Evolutionary conservation across 2,888 invertebrate genomes (phyloP).

Genomic region (Acholoe squamosa): DNA sequence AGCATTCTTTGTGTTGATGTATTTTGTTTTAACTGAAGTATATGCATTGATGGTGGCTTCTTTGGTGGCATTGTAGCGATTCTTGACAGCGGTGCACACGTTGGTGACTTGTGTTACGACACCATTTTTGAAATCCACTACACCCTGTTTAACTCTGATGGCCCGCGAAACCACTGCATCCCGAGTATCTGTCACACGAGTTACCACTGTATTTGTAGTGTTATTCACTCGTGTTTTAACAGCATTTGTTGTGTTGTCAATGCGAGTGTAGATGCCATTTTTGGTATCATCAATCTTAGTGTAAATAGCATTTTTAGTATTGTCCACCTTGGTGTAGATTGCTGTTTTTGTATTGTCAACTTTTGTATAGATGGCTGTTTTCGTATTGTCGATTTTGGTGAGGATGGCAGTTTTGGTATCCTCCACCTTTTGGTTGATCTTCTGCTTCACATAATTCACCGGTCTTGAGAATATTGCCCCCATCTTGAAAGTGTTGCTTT

Average conservation of each 20-base stretch:
- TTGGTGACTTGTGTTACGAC: slow-evolving; percentile 61
- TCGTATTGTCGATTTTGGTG: slow-evolving; percentile 64
- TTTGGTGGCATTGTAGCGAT: slow-evolving; percentile 61
- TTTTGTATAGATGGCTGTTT: slow-evolving; percentile 62
- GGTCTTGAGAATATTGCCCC: slow-evolving; percentile 67
- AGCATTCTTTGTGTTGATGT: slow-evolving; percentile 64
- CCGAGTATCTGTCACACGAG: slow-evolving; percentile 32
- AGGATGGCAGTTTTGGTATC: slow-evolving; percentile 64
- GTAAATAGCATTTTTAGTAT: slow-evolving; percentile 64
- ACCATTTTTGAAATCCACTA: slow-evolving; percentile 30
- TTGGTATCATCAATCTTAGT: slow-evolving; percentile 61
- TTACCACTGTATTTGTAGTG: background rate
- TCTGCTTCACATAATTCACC: slow-evolving; percentile 61
- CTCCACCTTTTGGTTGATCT: slow-evolving; percentile 56
- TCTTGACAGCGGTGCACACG: slow-evolving; percentile 40
- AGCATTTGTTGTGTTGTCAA: slow-evolving; percentile 56
- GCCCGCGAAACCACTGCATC: slow-evolving; percentile 51
- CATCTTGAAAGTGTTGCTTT: slow-evolving; percentile 66
- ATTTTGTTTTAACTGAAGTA: slow-evolving; percentile 55
- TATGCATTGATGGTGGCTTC: slow-evolving; percentile 48
- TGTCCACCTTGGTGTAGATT: slow-evolving; percentile 58
- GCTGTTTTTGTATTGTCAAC: slow-evolving; percentile 67
- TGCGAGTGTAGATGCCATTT: slow-evolving; percentile 58
- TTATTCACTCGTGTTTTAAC: slow-evolving; percentile 56
- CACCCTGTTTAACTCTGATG: background rate